Percentiles rank a stretch among this genome's conserved stretches.
Evolutionary conservation across 2,888 invertebrate genomes (phyloP).

Genomic region (Diplazon laetatorius): DNA sequence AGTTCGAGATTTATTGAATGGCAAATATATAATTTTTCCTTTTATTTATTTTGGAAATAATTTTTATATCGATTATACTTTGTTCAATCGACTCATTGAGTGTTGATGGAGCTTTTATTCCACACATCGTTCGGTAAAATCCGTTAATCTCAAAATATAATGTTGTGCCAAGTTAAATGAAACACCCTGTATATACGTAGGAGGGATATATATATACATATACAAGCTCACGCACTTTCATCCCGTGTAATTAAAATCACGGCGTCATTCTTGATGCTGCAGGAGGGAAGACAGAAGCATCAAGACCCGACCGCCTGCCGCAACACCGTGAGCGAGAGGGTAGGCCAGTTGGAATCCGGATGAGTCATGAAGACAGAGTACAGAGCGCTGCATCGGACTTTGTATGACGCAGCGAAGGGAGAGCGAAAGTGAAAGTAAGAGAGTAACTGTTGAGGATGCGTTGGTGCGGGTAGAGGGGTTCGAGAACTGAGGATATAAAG

Average conservation of each 20-base stretch:
- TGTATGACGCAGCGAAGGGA: slow-evolving; percentile 14
- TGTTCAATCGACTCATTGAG: too few relatives aligned
- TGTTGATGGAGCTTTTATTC: too few relatives aligned
- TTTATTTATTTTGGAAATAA: too few relatives aligned
- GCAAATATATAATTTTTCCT: too few relatives aligned
- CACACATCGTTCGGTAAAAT: too few relatives aligned
- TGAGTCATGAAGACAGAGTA: slow-evolving; percentile 15
- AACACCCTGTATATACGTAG: too few relatives aligned
- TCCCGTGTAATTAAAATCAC: slow-evolving; percentile 81
- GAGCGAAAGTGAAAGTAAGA: slow-evolving; percentile 30
- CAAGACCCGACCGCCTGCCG: neutral
- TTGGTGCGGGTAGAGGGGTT: neutral
- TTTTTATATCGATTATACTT: too few relatives aligned
- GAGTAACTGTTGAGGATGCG: slow-evolving; percentile 15
- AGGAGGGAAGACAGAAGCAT: slow-evolving; percentile 22
- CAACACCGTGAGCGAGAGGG: neutral
- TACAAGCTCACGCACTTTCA: slow-evolving; percentile 77
- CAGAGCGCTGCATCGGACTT: neutral
- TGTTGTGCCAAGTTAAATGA: too few relatives aligned
- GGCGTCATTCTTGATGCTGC: slow-evolving; percentile 72
- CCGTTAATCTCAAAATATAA: too few relatives aligned
- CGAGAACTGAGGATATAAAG: slow-evolving; percentile 1
- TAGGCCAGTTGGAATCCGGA: slow-evolving; percentile 18
- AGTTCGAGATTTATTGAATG: too few relatives aligned
- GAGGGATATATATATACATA: slow-evolving; percentile 22